Evolutionary conservation across 2,888 invertebrate species (phyloP), one percentile per base, ranked within the genome.

Genomic region (Trachelus troglodyta): DNA sequence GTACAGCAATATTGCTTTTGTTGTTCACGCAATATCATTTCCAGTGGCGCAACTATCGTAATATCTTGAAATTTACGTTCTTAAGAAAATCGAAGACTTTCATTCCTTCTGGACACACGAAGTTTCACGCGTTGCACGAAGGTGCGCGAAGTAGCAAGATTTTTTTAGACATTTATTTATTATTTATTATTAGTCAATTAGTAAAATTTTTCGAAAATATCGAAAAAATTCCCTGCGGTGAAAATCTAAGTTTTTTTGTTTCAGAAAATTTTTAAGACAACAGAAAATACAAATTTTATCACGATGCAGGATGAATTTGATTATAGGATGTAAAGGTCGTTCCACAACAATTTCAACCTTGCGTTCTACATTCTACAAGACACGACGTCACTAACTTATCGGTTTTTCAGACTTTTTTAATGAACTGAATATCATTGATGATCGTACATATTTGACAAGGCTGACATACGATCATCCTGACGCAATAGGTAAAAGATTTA

Each of bases 51-150:
- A 56, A 23, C 56, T 56, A 56, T 56, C 56, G 56, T 56, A 23
- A 23, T 56, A 56, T 23, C 71, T 11, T 31, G 33, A 12, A 31
- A 33, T 71, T 23, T 71, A 31, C 71, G 12, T 34, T 31, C 33
- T 71, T 71, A 31, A 71, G 12, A 71, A 71, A 71, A 71, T 71
- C 71, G 3, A 71, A 71, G 33, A 71, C 56, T 56, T 40, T 40
- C 56, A 23, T 56, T 56, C 23, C 56, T 56, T 23, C 56, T 56
- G 56, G 56, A 56, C 56, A 56, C 23, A 2, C 23, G 56, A 23
- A 23, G 56, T 56, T 56, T 56, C 56, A 15, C 40, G 56, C 23
- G 9, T 56, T 56, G 9, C 56, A 9, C 23, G 9, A 23, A 56
- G 56, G 56, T 23, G 6, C 23, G 9, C 9, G 56, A 56, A 56